Evolutionary conservation across 2,888 invertebrate species (phyloP), one percentile per base, ranked within the genome.

Genomic region (Marasmarcha lunaedactyla): DNA sequence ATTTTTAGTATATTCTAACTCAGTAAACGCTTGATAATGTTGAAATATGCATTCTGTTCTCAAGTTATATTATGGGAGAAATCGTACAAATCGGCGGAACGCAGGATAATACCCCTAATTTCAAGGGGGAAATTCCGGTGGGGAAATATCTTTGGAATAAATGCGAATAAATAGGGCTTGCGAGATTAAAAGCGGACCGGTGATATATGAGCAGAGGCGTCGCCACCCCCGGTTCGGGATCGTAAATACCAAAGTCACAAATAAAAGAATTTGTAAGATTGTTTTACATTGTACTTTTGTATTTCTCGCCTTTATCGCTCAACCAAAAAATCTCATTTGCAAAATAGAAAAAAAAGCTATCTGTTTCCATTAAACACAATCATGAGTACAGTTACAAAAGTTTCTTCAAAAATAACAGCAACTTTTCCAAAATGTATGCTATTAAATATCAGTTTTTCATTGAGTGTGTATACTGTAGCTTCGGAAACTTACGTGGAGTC

Each of bases 81-180:
- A 54, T 59, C 53, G 60, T 67, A 73, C 71, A 72, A 77, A 78
- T 76, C 71, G 76, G 69, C 67, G 68, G 63, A 71, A 64, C 58
- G 63, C 64, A 63, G 71, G 66, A 72, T 20, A 74, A 69, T 57
- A 71, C 63, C 68, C 69, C 69, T 68, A 65, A 70, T 73, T 72
- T 66, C 65, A 67, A 69, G 67, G 57, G 69, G 69, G 71, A 73
- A 74, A 71, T 71, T 76, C 78, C 73, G 65, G 63, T 64, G 70
- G 71, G 68, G 64, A 67, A 77, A 74, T 74, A 73, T 74, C 69
- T 74, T 74, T 69, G 64, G 63, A 68, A 74, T 77, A 73, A 76
- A 77, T 73, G 71, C 68, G 66, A 74, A 77, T 74, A 77, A 77
- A 77, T 77, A 74, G 72, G 71, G 59, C 72, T 71, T 60, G 66